These are phyloP conservation scores for Dryobota labecula DNA, from an alignment of 2,888 invertebrate genomes.

Conservation along the genomic window DNA sequence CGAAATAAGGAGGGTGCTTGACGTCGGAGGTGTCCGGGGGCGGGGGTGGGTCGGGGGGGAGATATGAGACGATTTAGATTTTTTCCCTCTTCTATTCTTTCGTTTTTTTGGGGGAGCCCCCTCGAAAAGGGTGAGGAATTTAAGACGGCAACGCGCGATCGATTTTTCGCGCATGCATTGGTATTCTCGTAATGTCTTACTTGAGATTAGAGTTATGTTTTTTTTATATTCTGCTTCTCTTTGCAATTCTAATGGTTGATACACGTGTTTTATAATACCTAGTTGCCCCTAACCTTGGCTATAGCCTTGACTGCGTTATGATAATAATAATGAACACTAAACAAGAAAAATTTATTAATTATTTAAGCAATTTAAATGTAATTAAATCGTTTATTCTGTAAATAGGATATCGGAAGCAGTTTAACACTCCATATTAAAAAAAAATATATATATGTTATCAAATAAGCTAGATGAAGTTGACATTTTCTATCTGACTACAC, in stretches of 20 bases:
- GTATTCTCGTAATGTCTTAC: constrained; percentile 90
- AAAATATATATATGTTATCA: too few species aligned
- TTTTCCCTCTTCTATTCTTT: constrained; percentile 91
- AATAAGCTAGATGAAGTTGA: too few species aligned
- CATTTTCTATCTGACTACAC: too few species aligned
- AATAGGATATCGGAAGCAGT: too few species aligned
- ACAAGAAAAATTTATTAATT: background rate
- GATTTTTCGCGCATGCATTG: constrained; percentile 91
- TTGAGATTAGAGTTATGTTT: constrained; percentile 89
- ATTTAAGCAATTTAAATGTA: too few species aligned
- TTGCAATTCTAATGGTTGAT: constrained; percentile 32
- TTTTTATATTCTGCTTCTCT: constrained; percentile 72
- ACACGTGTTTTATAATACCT: background rate
- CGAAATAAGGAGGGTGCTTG: constrained; percentile 91
- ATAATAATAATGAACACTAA: background rate
- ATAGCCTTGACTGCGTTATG: background rate
- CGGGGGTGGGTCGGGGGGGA: constrained; percentile 77
- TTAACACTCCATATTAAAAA: too few species aligned
- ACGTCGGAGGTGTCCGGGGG: constrained; percentile 88
- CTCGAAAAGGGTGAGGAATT: constrained; percentile 91
- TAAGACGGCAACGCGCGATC: constrained; percentile 89
- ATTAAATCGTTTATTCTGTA: too few species aligned
- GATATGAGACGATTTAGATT: constrained; percentile 91
- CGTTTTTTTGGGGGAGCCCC: constrained; percentile 90
- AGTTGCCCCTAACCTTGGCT: background rate